Evolutionary conservation across 1,140 invertebrate genomes (phyloP), one percentile per base, ranked within the genome.

Genomic region (Linepithema humile): DNA sequence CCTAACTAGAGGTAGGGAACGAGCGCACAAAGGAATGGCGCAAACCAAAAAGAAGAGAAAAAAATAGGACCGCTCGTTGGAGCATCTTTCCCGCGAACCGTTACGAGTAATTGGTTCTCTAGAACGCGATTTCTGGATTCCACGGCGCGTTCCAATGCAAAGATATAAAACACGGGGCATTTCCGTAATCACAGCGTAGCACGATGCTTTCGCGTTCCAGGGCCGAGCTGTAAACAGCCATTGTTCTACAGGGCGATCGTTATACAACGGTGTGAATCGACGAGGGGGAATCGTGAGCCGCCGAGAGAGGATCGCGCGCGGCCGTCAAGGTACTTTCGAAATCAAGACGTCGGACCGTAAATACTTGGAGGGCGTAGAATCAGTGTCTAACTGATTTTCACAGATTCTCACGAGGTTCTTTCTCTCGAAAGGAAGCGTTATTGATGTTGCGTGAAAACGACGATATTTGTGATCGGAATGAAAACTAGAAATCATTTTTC

Each of bases 101-200:
- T 85, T 89, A 88, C 60, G 83, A 59, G 72, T 90, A 88, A 89
- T 87, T 88, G 86, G 78, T 89, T 85, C 86, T 88, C 78, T 62
- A 89, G 86, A 89, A 89, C 83, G 86, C 86, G 86, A 85, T 77
- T 88, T 32, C 72, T 57, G 74, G 40, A 89, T 88, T 89, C 86
- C 78, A 53, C 60, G 23, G 65, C 65, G 84, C 84, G 78, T 88
- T 80, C 84, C 88, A 55, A 85, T 64, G 88, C 78, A 78, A 85
- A 83, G 73, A 78, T 85, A 78, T 85, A 88, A 88, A 88, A 74
- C 64, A 88, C 59, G 40, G 75, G 75, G 57, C 64, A 65, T 88
- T 88, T 85, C 86, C 86, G 83, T 88, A 85, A 88, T 85, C 85
- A 77, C 48, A 77, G 32, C 45, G 20, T 40, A 50, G 48, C 82